Percentiles rank a stretch among this genome's conserved stretches.
Evolutionary conservation across 2,888 invertebrate genomes (phyloP).

Genomic region (Glyphotaelius pellucidus): DNA sequence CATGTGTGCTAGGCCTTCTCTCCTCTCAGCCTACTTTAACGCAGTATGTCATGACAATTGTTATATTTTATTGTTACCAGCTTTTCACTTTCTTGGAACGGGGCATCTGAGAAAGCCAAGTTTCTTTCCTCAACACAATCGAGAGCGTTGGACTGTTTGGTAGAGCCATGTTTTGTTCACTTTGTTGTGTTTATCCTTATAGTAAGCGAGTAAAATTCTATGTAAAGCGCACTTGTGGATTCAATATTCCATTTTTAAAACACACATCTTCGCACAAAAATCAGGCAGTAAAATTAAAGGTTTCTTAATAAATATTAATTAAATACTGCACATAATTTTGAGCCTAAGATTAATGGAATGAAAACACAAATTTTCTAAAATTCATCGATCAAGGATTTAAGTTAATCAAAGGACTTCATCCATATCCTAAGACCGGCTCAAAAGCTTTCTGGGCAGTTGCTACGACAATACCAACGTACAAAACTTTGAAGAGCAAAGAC

Average conservation of each 20-base stretch:
- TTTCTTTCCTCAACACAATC: conserved; percentile 19
- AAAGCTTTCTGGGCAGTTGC: too few species aligned
- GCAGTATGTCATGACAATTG: too few species aligned
- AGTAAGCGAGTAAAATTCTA: conserved; percentile 15
- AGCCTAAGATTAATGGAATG: too few species aligned
- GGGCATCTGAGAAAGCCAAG: neutral
- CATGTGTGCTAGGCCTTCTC: too few species aligned
- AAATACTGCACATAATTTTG: neutral
- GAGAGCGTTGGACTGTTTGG: conserved; percentile 19
- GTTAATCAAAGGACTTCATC: too few species aligned
- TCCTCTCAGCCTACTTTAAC: too few species aligned
- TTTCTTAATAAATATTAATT: too few species aligned
- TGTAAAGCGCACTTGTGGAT: neutral
- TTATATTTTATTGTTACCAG: neutral
- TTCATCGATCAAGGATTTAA: too few species aligned
- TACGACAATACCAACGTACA: too few species aligned
- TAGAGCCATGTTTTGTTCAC: conserved; percentile 21
- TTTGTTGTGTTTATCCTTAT: conserved; percentile 21
- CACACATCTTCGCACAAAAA: neutral
- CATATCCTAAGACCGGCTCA: too few species aligned
- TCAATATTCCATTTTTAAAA: neutral
- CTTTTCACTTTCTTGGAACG: neutral
- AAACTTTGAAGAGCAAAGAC: too few species aligned
- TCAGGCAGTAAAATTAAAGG: neutral
- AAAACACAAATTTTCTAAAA: too few species aligned